Evolutionary conservation across 2,113 vertebrate genomes (phyloP).

Genomic region (Microcebus tavaratra): DNA sequence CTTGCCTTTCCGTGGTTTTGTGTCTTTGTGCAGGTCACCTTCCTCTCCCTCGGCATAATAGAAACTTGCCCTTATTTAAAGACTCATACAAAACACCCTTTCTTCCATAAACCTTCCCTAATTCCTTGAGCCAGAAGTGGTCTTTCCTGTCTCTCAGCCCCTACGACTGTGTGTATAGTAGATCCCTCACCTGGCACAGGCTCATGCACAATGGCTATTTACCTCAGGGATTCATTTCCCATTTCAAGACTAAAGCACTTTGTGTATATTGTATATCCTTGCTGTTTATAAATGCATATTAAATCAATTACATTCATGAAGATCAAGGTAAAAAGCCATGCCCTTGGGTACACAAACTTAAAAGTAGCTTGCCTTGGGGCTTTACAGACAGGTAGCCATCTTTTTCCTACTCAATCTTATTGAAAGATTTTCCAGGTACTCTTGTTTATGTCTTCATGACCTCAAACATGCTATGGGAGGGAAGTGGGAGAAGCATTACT

Average conservation of each 20-base stretch:
- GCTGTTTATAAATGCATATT: not conserved
- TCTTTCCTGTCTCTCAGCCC: not conserved
- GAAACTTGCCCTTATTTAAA: slow-evolving; percentile 15
- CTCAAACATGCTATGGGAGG: not conserved
- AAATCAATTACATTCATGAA: not conserved
- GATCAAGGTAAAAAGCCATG: not conserved
- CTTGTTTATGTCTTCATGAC: not conserved
- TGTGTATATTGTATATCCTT: not conserved
- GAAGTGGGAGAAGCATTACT: not conserved
- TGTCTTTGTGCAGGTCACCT: not conserved
- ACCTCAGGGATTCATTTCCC: not conserved
- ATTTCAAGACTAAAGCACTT: not conserved
- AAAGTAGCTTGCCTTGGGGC: not conserved
- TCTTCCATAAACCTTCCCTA: not conserved
- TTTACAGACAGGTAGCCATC: not conserved
- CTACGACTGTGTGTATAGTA: not conserved
- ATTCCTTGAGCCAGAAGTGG: not conserved
- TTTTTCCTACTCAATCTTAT: not conserved
- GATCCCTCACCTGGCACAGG: not conserved
- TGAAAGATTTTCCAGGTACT: not conserved
- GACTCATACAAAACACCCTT: not conserved
- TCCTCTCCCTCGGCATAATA: not conserved
- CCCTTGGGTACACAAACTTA: not conserved
- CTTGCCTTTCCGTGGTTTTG: not conserved
- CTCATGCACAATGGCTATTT: not conserved